Evolutionary conservation across 1,140 invertebrate species (phyloP).

Genomic region (Drosophila mayri): DNA sequence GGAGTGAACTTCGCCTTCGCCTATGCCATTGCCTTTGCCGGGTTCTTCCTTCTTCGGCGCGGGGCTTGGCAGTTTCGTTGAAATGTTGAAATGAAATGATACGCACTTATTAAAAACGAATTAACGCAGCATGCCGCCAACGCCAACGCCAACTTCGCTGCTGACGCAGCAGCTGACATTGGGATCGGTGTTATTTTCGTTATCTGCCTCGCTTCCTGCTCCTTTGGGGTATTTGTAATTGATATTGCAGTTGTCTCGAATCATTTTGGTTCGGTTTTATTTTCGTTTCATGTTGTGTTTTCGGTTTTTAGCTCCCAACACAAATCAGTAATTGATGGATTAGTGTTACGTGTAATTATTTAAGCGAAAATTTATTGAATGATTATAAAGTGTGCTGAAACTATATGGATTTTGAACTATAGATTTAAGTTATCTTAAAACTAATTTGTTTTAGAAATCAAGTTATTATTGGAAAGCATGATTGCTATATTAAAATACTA

Average conservation of each 20-base stretch:
- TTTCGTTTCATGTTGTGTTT: slow-evolving; percentile 29
- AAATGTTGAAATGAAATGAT: slow-evolving; percentile 83
- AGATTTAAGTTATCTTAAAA: not conserved
- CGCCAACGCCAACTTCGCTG: slow-evolving; percentile 21
- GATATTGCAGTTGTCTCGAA: slow-evolving; percentile 66
- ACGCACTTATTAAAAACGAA: slow-evolving; percentile 84
- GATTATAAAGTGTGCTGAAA: not conserved
- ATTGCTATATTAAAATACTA: no score
- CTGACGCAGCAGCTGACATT: slow-evolving; percentile 61
- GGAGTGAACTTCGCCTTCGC: slow-evolving; percentile 15
- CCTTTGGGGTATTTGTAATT: slow-evolving; percentile 71
- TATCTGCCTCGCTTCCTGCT: slow-evolving; percentile 47
- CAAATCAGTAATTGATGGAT: slow-evolving; percentile 32
- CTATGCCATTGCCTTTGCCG: not conserved
- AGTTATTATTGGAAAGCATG: no score
- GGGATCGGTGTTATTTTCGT: slow-evolving; percentile 60
- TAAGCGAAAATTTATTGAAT: slow-evolving; percentile 1
- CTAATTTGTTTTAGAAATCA: no score
- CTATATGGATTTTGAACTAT: not conserved
- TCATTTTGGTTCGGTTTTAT: slow-evolving; percentile 36
- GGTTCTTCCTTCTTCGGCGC: slow-evolving; percentile 21
- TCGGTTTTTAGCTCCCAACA: slow-evolving; percentile 8
- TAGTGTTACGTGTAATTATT: slow-evolving; percentile 20
- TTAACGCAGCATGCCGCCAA: slow-evolving; percentile 78
- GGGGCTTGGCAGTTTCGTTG: slow-evolving; percentile 58